Evolutionary conservation across 1,140 invertebrate species (phyloP), one percentile per base, ranked within the genome.

Genomic region (Condylostylus longicornis): DNA sequence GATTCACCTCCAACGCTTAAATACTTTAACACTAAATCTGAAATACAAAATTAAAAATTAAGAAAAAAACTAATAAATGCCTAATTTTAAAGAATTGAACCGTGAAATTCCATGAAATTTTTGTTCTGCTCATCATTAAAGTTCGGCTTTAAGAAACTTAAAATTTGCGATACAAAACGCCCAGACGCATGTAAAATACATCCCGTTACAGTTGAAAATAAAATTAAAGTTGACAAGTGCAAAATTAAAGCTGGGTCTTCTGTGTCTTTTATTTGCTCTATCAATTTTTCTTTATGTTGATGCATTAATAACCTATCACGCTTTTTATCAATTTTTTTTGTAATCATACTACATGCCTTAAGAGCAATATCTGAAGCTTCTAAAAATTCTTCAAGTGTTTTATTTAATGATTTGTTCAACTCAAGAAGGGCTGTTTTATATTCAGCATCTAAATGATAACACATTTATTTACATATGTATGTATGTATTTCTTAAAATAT

Each of bases 161-260:
- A 62, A 42, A 96, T 74, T 15, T 74, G 66, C 0, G 86, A 78
- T 4, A 96, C 83, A 63, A 89, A 87, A 58, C 85, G 77, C 0
- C 90, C 90, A 18, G 88, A 91, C 9, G 84, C 84, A 54, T 95
- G 85, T 12, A 97, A 47, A 62, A 90, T 83, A 46, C 63, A 74
- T 49, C 86, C 76, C 10, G 81, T 86, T 1, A 77, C 65, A 8
- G 73, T 70, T 15, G 83, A 85, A 49, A 93, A 93, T 15, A 94
- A 67, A 18, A 91, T 66, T 29, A 90, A 68, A 5, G 71, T 72
- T 2, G 75, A 72, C 27, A 94, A 61, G 59, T 95, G 89, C 12
- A 97, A 58, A n/a, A 76, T 68, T 22, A 91, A 60, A 0, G 89
- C 85, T 19, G 84, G 72, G 54, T 94, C 88, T 22, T 71, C 62